phyloP scores from a whole-genome alignment of 1,140 invertebrate genomes.

The Pseudomyrmex flavicornis region DNA sequence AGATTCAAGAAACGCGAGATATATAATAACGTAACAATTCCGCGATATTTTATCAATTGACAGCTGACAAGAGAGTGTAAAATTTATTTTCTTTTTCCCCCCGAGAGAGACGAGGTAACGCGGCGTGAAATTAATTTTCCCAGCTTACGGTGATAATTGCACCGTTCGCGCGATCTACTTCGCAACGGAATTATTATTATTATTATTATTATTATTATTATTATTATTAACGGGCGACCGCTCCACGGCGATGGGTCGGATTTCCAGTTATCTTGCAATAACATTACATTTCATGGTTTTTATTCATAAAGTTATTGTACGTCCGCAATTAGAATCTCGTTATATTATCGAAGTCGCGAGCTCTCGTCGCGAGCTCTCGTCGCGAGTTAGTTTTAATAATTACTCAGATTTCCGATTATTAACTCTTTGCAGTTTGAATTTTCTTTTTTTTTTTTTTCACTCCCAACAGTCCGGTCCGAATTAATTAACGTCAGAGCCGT shows the following conservation, averaged over 20 bases:
- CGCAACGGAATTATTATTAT: conserved; percentile 52
- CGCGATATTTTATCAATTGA: conserved; percentile 27
- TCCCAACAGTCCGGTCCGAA: no score
- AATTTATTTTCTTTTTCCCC: background rate
- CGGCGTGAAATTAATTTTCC: conserved; percentile 56
- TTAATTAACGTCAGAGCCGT: no score
- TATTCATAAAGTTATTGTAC: background rate
- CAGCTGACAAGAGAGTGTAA: conserved; percentile 19
- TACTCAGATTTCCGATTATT: background rate
- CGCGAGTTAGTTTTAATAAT: background rate
- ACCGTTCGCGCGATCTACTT: conserved; percentile 28
- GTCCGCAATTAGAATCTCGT: background rate
- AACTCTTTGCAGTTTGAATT: no score
- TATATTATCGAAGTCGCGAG: background rate
- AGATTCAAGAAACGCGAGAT: conserved; percentile 27
- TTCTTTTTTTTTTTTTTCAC: no score
- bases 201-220: conserved; percentile 1
- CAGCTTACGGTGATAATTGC: conserved; percentile 31
- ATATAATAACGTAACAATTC: background rate
- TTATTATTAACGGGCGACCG: conserved; percentile 25
- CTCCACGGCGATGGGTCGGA: conserved; percentile 1
- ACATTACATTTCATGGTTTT: conserved; percentile 43
- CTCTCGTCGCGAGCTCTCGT: no score
- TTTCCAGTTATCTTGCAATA: conserved; percentile 43
- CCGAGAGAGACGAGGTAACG: background rate